Percentiles rank a stretch among this genome's conserved stretches.
phyloP scores from a whole-genome alignment of 2,888 invertebrate species.

The Iselma pallidipennis region DNA sequence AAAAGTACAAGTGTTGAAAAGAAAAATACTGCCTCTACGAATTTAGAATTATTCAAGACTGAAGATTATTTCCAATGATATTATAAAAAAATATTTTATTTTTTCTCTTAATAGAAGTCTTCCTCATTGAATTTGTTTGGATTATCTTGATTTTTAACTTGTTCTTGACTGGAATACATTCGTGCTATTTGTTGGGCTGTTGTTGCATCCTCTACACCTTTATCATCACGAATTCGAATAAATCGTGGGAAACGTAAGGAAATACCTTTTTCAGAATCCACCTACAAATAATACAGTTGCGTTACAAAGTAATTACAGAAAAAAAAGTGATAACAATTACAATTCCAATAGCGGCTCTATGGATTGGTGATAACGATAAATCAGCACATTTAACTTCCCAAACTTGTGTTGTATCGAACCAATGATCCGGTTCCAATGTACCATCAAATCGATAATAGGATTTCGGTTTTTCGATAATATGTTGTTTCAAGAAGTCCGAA shows the following conservation, averaged over 20 bases:
- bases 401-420: constrained; percentile 86
- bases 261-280: constrained; percentile 89
- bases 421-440: constrained; percentile 79
- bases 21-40: constrained; percentile 14
- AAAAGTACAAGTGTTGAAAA: constrained; percentile 32
- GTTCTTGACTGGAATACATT: constrained; percentile 91
- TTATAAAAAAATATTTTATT: neutral
- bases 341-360: constrained; percentile 85
- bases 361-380: constrained; percentile 92
- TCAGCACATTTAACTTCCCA: constrained; percentile 83
- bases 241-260: constrained; percentile 96
- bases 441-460: constrained; percentile 80
- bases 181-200: constrained; percentile 84
- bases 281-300: constrained; percentile 51
- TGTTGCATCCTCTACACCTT: constrained; percentile 91
- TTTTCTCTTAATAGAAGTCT: constrained; percentile 64
- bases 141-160: constrained; percentile 73
- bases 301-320: no score
- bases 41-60: constrained; percentile 33
- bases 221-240: constrained; percentile 88
- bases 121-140: constrained; percentile 56
- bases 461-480: constrained; percentile 74
- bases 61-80: constrained; percentile 34
- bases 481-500: constrained; percentile 73
- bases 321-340: constrained; percentile 56